phyloP scores from a whole-genome alignment of 2,113 vertebrate genomes.

The Malurus cyaneus region DNA sequence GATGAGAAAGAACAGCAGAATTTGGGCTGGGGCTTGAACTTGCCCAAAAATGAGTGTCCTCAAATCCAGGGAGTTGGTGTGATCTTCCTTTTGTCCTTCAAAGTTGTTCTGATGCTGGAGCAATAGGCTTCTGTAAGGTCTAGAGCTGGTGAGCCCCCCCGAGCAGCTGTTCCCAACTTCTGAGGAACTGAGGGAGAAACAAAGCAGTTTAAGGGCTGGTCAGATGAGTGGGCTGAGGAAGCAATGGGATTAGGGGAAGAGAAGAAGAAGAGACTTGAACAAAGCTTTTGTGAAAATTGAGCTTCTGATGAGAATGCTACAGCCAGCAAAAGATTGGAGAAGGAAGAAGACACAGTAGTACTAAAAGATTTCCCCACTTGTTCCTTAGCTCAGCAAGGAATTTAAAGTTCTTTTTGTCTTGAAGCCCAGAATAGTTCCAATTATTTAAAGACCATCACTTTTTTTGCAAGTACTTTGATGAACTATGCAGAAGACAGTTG shows the following conservation, averaged over 20 bases:
- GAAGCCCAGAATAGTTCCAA: not conserved
- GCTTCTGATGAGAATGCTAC: rapidly evolving
- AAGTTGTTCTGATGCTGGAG: not conserved
- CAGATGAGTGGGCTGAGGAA: not conserved
- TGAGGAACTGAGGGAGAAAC: not conserved
- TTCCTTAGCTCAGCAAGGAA: not conserved
- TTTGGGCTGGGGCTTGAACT: not conserved
- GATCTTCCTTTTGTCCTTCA: not conserved
- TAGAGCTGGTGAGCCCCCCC: not conserved
- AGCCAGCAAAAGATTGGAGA: not conserved
- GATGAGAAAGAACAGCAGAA: not conserved
- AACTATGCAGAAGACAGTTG: not conserved
- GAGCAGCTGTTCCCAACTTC: not conserved
- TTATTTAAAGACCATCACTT: not conserved
- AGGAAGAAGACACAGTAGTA: not conserved
- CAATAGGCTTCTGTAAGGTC: rapidly evolving
- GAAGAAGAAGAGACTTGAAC: not conserved
- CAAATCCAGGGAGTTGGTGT: not conserved
- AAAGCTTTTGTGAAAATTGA: not conserved
- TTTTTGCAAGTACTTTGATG: not conserved
- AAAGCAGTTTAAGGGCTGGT: not conserved
- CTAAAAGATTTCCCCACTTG: not conserved
- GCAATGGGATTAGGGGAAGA: not conserved
- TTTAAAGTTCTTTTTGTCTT: not conserved
- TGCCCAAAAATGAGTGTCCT: not conserved